A percentile compares a stretch with the other conserved stretches of the same genome.
Conservation (phyloP, 2,113 vertebrate genomes). For the Acinonyx jubatus region DNA sequence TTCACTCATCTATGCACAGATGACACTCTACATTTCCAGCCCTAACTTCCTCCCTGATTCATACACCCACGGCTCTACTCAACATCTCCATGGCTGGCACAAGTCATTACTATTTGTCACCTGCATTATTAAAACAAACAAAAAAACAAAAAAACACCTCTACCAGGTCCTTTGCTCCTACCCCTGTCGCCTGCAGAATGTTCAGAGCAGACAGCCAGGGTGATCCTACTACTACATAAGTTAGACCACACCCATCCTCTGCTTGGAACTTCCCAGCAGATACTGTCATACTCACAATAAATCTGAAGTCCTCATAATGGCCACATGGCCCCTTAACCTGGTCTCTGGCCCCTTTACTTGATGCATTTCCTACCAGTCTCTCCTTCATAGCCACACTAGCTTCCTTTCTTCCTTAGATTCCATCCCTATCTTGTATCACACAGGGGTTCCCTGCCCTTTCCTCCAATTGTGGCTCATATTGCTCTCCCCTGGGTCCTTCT, state of each 20-base stretch:
- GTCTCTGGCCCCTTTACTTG: not conserved
- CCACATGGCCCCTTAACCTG: not conserved
- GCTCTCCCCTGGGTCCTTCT: not conserved
- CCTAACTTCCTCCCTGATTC: not conserved
- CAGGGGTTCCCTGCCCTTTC: not conserved
- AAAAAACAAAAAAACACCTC: not conserved
- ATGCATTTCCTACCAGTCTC: not conserved
- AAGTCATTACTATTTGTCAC: not conserved
- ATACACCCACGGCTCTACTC: not conserved
- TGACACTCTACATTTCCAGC: not conserved
- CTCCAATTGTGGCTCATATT: not conserved
- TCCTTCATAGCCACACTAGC: not conserved
- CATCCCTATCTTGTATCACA: not conserved
- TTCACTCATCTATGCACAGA: not conserved
- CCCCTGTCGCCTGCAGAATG: too few relatives aligned
- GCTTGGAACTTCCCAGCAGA: not conserved
- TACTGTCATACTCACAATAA: not conserved
- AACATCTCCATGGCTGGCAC: not conserved
- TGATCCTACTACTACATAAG: not conserved
- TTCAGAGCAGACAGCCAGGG: not conserved
- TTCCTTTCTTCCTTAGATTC: not conserved
- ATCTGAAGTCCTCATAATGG: not conserved
- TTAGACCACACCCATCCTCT: not conserved
- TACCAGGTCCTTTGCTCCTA: too few relatives aligned
- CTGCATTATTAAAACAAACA: not conserved